Evolutionary conservation across 2,888 invertebrate genomes (phyloP), one percentile per base, ranked within the genome.

Genomic region (Drosophila melanosoma): DNA sequence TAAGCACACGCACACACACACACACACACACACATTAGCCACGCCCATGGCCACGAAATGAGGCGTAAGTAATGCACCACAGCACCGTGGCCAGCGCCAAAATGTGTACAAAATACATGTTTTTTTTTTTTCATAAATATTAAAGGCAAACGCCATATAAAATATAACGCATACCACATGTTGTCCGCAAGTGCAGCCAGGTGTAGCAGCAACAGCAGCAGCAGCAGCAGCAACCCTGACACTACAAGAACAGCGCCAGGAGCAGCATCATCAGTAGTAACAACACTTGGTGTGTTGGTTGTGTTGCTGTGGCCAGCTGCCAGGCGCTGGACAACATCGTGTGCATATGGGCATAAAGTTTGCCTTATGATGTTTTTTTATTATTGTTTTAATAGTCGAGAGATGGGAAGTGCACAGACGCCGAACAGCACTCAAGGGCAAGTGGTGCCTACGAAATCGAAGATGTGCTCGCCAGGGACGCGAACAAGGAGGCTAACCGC

Each of bases 401-500:
- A 71, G 66, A 62, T 68, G 60, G 38, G 38, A 3, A 45, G 45
- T 15, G 15, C 45, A 20, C 45, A 3, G 15, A 23, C 23, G 15
- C 23, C 23, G 45, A 23, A 45, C 38, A 36, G 35, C 63, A 63
- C 66, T 73, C 77, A 80, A 80, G 69, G 67, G 79, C 65, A 79
- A 63, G 53, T 60, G 70, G 51, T 61, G 71, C 73, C 76, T 67
- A 66, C 68, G 58, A 79, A 87, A 87, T 84, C 86, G 88, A 87
- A 84, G 84, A 87, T 85, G 80, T 79, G 69, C 74, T 57, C 38
- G 69, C 79, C 69, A 76, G 77, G 69, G 70, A 70, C 79, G 79
- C 76, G 86, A 72, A 72, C 83, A 79, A 87, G 83, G 77, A 59
- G 87, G 87, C 83, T 79, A 82, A 87, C 87, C 89, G 80, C 81